phyloP scores from a whole-genome alignment of 2,113 vertebrate genomes.

The Thymallus thymallus region DNA sequence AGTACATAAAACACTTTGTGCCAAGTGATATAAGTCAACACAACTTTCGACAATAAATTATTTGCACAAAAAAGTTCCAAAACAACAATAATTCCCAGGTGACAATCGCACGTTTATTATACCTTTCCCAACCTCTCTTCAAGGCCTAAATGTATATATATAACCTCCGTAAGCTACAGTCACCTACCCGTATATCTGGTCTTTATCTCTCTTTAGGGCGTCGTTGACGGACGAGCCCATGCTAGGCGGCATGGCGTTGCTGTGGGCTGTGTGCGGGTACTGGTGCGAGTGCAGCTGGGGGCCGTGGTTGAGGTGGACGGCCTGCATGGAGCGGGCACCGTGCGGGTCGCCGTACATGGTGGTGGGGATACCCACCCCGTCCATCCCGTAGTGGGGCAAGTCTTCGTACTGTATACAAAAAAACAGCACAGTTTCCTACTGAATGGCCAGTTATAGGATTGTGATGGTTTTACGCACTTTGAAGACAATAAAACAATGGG shows the following conservation, averaged over 20 bases:
- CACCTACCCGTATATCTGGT: constrained; percentile 98
- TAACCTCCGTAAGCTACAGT: no score
- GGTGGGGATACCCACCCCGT: constrained; percentile 96
- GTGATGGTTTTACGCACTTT: not conserved
- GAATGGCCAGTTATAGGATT: constrained; percentile 12
- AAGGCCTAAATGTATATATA: no score
- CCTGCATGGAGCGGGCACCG: constrained; percentile 94
- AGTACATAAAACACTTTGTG: no score
- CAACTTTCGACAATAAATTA: no score
- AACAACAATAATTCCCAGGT: no score
- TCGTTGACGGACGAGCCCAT: constrained; percentile 98
- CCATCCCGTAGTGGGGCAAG: constrained; percentile 98
- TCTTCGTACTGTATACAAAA: constrained; percentile 94
- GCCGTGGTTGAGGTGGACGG: constrained; percentile 96
- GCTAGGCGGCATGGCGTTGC: constrained; percentile 94
- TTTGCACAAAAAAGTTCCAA: no score
- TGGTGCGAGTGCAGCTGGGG: constrained; percentile 96
- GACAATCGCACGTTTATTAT: no score
- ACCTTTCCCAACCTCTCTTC: no score
- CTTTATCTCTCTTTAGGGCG: constrained; percentile 99
- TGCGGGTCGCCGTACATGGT: constrained; percentile 99
- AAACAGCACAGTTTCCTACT: constrained; percentile 49
- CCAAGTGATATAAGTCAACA: no score
- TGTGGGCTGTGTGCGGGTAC: constrained; percentile 94
- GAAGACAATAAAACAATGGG: not conserved